These are phyloP conservation scores for Sebastes jordani DNA, from an alignment of 2,797 vertebrate species.

Conservation along the genomic window DNA sequence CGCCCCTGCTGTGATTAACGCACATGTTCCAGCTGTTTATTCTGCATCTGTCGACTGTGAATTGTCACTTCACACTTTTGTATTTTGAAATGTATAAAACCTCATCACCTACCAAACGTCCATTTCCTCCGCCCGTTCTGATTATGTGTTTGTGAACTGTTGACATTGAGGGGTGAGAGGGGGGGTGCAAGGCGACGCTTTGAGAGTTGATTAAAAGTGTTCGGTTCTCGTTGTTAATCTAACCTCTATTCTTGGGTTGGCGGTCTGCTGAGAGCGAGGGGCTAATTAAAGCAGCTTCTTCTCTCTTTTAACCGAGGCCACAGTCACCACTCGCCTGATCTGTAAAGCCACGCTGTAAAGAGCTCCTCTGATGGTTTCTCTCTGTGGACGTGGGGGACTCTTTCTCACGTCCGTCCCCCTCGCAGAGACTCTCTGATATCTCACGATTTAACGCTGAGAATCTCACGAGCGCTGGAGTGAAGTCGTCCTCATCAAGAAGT, in stretches of 20 bases:
- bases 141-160: constrained; percentile 70
- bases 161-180: constrained; percentile 39
- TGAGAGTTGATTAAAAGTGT: constrained; percentile 75
- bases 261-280: constrained; percentile 54
- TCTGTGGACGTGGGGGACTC: constrained; percentile 37
- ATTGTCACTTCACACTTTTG: constrained; percentile 71
- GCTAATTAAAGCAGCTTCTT: constrained; percentile 66
- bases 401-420: constrained; percentile 63
- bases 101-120: constrained; percentile 62
- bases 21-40: constrained; percentile 34
- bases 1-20: constrained; percentile 12
- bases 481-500: constrained; percentile 32
- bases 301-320: constrained; percentile 40
- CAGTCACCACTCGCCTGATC: constrained; percentile 63
- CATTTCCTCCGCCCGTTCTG: constrained; percentile 67
- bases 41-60: constrained; percentile 56
- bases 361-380: constrained; percentile 66
- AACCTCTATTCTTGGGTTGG: constrained; percentile 64
- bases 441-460: constrained; percentile 51
- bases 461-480: too few species aligned
- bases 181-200: constrained; percentile 39
- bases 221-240: constrained; percentile 64
- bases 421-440: constrained; percentile 33
- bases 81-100: constrained; percentile 70
- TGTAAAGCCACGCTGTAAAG: constrained; percentile 63